phyloP scores from a whole-genome alignment of 2,113 vertebrate species.

The Oxyura jamaicensis region DNA sequence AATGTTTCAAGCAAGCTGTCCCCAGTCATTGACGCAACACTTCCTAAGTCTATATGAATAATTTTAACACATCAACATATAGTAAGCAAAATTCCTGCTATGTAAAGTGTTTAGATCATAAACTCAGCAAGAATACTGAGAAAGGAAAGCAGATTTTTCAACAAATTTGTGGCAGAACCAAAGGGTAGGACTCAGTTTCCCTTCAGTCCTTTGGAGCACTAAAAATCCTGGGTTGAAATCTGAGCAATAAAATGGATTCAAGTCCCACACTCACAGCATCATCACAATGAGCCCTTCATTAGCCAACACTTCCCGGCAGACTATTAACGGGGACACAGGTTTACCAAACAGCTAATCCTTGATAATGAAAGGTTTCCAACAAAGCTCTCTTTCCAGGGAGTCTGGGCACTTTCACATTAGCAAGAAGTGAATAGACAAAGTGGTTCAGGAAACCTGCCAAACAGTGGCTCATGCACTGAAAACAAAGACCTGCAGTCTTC shows the following conservation, averaged over 20 bases:
- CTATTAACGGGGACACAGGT: slow-evolving; percentile 48
- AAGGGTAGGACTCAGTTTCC: slow-evolving; percentile 40
- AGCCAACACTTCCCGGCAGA: slow-evolving; percentile 22
- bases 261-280: slow-evolving; percentile 33
- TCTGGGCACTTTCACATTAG: slow-evolving; percentile 46
- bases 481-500: slow-evolving; percentile 55
- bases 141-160: neutral
- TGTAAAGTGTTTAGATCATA: neutral
- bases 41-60: neutral
- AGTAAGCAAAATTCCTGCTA: neutral
- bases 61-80: neutral
- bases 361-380: slow-evolving; percentile 65
- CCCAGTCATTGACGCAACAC: neutral
- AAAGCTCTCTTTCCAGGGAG: slow-evolving; percentile 60
- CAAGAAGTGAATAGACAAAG: slow-evolving; percentile 55
- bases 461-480: slow-evolving; percentile 46
- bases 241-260: neutral
- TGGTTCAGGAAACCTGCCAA: slow-evolving; percentile 59
- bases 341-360: slow-evolving; percentile 70
- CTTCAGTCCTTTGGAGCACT: neutral
- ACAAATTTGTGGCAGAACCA: neutral
- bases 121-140: neutral
- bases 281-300: slow-evolving; percentile 65
- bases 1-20: neutral
- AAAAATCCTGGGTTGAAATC: neutral